Evolutionary conservation across 2,888 invertebrate genomes (phyloP).

Genomic region (Agrochola circellaris): DNA sequence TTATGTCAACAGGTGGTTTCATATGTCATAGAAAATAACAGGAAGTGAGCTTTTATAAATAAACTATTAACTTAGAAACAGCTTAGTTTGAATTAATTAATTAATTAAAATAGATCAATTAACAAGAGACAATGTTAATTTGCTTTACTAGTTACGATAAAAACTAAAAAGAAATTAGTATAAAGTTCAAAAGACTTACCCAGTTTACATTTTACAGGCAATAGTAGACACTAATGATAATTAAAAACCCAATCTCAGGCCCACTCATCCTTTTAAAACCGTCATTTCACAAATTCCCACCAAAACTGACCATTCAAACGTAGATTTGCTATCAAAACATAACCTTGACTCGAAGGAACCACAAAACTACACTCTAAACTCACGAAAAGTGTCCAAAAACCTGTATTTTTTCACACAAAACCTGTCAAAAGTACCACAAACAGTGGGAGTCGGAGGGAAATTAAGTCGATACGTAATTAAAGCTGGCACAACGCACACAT

Average conservation of each 20-base stretch:
- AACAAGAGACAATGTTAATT: neutral
- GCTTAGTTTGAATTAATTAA: neutral
- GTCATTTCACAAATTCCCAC: conserved; percentile 60
- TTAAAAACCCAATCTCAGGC: conserved; percentile 10
- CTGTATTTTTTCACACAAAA: conserved; percentile 68
- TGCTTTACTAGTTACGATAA: neutral
- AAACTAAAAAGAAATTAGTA: neutral
- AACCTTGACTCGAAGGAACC: conserved; percentile 45
- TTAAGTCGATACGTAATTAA: conserved; percentile 91
- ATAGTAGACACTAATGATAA: conserved; percentile 19
- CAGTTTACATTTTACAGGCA: conserved; percentile 58
- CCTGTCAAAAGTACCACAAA: conserved; percentile 76
- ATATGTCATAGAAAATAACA: conserved; percentile 66
- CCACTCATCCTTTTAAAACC: conserved; percentile 6
- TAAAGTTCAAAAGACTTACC: conserved; percentile 52
- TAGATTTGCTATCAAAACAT: conserved; percentile 58
- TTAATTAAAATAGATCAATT: neutral
- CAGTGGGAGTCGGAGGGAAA: conserved; percentile 85
- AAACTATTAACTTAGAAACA: neutral
- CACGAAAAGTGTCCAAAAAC: conserved; percentile 62
- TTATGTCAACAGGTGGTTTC: conserved; percentile 76
- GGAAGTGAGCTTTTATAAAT: conserved; percentile 21
- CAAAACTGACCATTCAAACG: conserved; percentile 53
- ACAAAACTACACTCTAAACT: conserved; percentile 57
- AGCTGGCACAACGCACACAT: conserved; percentile 88